A percentile compares a stretch with the other conserved stretches of the same genome.
phyloP scores from a whole-genome alignment of 2,113 vertebrate genomes.

The Cyprinus carpio region DNA sequence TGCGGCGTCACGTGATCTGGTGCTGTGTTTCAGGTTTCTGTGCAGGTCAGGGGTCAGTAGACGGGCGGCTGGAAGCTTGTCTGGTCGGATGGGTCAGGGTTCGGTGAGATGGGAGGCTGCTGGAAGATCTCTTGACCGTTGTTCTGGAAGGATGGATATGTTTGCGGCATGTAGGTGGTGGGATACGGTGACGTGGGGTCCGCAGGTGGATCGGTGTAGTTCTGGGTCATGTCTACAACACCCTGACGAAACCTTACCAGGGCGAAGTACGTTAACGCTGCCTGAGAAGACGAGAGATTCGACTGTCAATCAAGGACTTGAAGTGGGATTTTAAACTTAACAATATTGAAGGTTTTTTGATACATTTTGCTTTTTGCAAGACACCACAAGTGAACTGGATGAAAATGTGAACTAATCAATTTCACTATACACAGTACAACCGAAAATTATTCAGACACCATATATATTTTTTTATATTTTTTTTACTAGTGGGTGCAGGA shows the following conservation, averaged over 20 bases:
- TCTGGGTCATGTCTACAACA: conserved; percentile 78
- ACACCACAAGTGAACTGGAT: no score
- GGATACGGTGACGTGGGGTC: conserved; percentile 69
- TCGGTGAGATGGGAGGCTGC: conserved; percentile 83
- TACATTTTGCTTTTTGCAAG: no score
- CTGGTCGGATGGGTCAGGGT: conserved; percentile 61
- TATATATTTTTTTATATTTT: no score
- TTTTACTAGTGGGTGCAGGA: no score
- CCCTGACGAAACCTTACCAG: conserved; percentile 81
- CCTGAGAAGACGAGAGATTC: conserved; percentile 69
- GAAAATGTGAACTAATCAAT: no score
- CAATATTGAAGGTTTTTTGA: no score
- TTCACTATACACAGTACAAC: no score
- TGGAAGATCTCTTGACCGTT: conserved; percentile 80
- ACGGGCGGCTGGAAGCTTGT: conserved; percentile 84
- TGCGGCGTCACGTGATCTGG: conserved; percentile 27
- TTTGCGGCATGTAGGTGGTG: conserved; percentile 46
- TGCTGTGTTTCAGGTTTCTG: conserved; percentile 26
- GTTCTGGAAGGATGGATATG: conserved; percentile 83
- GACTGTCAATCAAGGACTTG: conserved; percentile 63
- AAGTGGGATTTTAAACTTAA: no score
- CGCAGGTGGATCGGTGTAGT: conserved; percentile 79
- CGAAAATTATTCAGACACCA: no score
- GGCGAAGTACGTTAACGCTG: conserved; percentile 75
- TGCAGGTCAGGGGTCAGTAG: conserved; percentile 78